Evolutionary conservation across 2,113 vertebrate species (phyloP).

Genomic region (Gymnarchus niloticus): DNA sequence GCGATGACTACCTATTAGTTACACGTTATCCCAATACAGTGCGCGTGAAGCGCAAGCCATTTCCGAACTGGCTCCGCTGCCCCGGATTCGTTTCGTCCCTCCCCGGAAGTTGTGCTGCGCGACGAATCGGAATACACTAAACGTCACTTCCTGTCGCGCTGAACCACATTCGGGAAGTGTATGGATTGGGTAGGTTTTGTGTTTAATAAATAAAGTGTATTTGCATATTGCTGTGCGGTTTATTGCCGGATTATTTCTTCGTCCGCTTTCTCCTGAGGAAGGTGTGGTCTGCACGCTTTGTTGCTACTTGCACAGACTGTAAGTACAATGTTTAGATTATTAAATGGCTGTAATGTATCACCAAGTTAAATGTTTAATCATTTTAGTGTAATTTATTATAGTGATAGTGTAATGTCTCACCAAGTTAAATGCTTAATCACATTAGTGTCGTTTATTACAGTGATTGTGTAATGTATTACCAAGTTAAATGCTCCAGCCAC

Average conservation of each 20-base stretch:
- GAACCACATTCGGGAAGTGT: neutral
- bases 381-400: too few species aligned
- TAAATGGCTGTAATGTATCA: neutral
- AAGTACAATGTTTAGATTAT: neutral
- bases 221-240: neutral
- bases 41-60: neutral
- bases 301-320: neutral
- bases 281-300: neutral
- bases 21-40: neutral
- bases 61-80: neutral
- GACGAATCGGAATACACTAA: neutral
- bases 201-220: neutral
- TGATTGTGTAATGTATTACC: neutral
- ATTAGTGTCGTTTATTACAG: too few species aligned
- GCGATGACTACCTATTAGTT: too few species aligned
- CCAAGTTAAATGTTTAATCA: too few species aligned
- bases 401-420: too few species aligned
- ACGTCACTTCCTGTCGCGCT: neutral
- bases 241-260: neutral
- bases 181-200: neutral
- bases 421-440: too few species aligned
- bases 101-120: neutral
- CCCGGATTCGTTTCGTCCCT: too few species aligned
- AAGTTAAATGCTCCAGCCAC: neutral
- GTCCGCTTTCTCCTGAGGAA: neutral